Base-by-base conservation (phyloP, 2,797 vertebrate genomes). In the Halcyon badia region DNA sequence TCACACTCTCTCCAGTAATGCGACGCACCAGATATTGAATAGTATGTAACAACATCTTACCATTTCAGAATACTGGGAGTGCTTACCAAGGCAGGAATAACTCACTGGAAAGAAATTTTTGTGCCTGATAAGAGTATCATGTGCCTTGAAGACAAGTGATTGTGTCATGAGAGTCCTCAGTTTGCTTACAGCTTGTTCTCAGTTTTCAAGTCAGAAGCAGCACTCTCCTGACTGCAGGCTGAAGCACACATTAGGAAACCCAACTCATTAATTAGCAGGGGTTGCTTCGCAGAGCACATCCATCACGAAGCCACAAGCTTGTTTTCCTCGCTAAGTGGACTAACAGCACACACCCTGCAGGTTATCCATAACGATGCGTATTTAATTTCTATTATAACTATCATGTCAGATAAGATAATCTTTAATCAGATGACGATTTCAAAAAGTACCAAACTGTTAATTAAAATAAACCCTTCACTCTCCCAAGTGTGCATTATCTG, bases 181-280 rank as follows among this genome's bases (percentile, higher is more conserved):
- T 81, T 89, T 93, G 72, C 77, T 90, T 93, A 85, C 5, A 9
- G 79, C 46, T 81, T 69, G 33, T 44, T 83, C 62, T 49, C 51
- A 69, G 46, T 84, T 93, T 88, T 75, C 82, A 82, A 69, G 51
- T 37, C 58, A 76, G 60, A 90, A 92, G 77, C 85, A 93, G 77
- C 62, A 70, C 41, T 89, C 71, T 88, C 48, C 64, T 66, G 54
- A 81, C 71, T 72, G 69, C 87, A 87, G 68, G 58, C 82, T 65
- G 93, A 90, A 85, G 83, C 42, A 88, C 20, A 24, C 66, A 83
- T 86, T 64, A 91, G 75, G 82, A 93, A 96, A 92, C 49, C 64
- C 58, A 95, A 46, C 56, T 90, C 84, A 96, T 86, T 97, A 97
- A 96, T 92, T 87, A 94, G 58, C n/a, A 52, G 39, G 48, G 49